phyloP scores from a whole-genome alignment of 2,888 invertebrate genomes.

The Cephus pygmeus region DNA sequence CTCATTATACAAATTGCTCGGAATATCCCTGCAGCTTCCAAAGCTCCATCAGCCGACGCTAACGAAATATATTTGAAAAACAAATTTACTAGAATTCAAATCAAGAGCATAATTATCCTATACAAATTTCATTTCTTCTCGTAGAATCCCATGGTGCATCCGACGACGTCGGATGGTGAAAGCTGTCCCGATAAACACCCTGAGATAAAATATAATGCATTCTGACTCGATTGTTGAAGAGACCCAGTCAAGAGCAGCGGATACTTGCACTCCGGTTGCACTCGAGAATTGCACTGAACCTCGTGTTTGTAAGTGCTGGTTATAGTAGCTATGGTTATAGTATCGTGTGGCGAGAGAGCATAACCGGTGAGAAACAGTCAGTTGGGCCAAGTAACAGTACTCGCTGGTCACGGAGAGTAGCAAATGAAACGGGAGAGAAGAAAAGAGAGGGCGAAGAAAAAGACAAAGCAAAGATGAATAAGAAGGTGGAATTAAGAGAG shows the following conservation, averaged over 20 bases:
- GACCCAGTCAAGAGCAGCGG: neutral
- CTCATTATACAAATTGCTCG: neutral
- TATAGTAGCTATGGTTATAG: slow-evolving; percentile 25
- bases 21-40: neutral
- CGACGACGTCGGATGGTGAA: neutral
- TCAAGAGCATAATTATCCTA: neutral
- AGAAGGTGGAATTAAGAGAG: neutral
- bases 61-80: neutral
- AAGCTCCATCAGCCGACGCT: neutral
- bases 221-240: neutral
- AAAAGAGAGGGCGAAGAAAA: slow-evolving; percentile 3
- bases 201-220: neutral
- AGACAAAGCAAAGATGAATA: neutral
- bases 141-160: neutral
- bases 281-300: slow-evolving; percentile 18
- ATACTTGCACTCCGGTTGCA: neutral
- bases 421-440: slow-evolving; percentile 1
- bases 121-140: neutral
- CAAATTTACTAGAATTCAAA: neutral
- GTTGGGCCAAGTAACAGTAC: slow-evolving; percentile 52
- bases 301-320: slow-evolving; percentile 46
- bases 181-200: neutral
- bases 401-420: slow-evolving; percentile 25
- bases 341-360: slow-evolving; percentile 12
- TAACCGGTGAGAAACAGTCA: slow-evolving; percentile 32